Evolutionary conservation across 2,113 vertebrate species (phyloP).

Genomic region (Harpagus bidentatus): DNA sequence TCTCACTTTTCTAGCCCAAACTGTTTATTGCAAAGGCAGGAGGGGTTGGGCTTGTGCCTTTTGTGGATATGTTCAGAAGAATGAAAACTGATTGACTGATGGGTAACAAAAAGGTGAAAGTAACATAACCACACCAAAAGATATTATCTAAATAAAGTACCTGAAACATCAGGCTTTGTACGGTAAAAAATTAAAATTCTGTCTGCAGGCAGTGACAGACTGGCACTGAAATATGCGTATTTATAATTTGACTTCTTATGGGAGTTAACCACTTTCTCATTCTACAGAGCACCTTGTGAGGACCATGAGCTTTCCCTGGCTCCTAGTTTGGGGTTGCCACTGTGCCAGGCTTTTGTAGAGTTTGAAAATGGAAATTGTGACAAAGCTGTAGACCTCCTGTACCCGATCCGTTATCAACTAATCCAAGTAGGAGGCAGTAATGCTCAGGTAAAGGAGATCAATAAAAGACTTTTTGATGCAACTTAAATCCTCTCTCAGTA

Average conservation of each 20-base stretch:
- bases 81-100: not conserved
- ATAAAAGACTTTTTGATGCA: not conserved
- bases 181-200: not conserved
- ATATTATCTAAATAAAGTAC: not conserved
- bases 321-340: constrained; percentile 76
- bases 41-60: not conserved
- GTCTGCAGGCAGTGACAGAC: not conserved
- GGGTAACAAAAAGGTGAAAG: not conserved
- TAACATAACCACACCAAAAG: not conserved
- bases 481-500: not conserved
- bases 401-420: constrained; percentile 83
- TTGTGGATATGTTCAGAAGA: not conserved
- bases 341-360: constrained; percentile 88
- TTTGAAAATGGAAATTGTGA: constrained; percentile 81
- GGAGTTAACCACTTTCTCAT: not conserved
- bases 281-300: constrained; percentile 75
- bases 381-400: constrained; percentile 79
- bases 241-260: not conserved
- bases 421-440: constrained; percentile 86
- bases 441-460: constrained; percentile 82
- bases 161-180: not conserved
- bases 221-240: not conserved
- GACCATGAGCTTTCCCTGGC: constrained; percentile 80
- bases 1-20: not conserved
- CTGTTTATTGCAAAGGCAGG: not conserved